Evolutionary conservation across 1,140 invertebrate species (phyloP).

Genomic region (Copidosoma floridanum): DNA sequence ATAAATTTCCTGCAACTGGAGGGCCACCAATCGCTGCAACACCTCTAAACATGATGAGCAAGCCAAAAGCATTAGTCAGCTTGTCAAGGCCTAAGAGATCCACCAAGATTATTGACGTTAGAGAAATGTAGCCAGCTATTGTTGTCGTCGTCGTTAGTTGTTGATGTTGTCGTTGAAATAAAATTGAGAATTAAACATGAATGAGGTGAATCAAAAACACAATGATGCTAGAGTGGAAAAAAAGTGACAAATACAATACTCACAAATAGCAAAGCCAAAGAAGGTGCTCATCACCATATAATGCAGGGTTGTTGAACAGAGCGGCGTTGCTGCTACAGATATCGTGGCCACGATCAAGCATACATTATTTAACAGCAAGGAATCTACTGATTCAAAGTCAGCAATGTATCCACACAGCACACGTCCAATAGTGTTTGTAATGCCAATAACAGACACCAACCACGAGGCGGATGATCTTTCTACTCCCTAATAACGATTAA

Average conservation of each 20-base stretch:
- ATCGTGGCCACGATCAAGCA: conserved; percentile 88
- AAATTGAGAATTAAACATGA: conserved; percentile 32
- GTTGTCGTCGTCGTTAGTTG: too few species aligned
- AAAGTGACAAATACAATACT: conserved; percentile 57
- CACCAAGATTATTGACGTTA: conserved; percentile 97
- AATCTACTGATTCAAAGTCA: conserved; percentile 84
- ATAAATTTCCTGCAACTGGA: conserved; percentile 81
- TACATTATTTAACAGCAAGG: conserved; percentile 90
- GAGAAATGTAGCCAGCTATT: conserved; percentile 91
- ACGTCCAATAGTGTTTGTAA: conserved; percentile 90
- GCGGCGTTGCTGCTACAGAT: conserved; percentile 79
- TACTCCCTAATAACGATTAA: conserved; percentile 63
- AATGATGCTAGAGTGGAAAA: neutral
- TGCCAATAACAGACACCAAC: conserved; percentile 91
- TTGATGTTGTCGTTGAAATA: too few species aligned
- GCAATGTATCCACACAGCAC: conserved; percentile 83
- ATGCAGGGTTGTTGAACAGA: conserved; percentile 74
- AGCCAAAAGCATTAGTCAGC: conserved; percentile 94
- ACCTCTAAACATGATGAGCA: conserved; percentile 92
- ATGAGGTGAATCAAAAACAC: neutral
- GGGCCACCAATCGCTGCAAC: conserved; percentile 85
- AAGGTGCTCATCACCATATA: conserved; percentile 84
- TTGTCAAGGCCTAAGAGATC: conserved; percentile 93
- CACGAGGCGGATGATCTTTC: conserved; percentile 75
- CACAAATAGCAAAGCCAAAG: conserved; percentile 95